These are phyloP conservation scores for Hydropsyche tenuis DNA, from an alignment of 1,140 invertebrate species.

Conservation along the genomic window DNA sequence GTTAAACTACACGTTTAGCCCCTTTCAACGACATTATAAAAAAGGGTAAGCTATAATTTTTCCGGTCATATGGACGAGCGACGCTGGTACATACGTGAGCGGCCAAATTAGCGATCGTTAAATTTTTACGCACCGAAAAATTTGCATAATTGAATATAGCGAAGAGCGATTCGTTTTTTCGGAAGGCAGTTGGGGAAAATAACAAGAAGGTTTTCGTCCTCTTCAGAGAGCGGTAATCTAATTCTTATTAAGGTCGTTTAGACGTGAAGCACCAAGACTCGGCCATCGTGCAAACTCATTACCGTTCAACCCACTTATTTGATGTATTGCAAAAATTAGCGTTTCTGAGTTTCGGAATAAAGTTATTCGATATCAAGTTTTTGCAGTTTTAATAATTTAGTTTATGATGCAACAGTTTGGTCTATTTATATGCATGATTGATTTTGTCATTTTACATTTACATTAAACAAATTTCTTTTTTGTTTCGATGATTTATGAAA, in stretches of 20 bases:
- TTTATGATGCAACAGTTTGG: too few relatives aligned
- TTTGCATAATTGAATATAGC: slow-evolving; percentile 42
- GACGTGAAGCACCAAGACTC: slow-evolving; percentile 1
- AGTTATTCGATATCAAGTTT: too few relatives aligned
- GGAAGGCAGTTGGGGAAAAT: slow-evolving; percentile 7
- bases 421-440: too few relatives aligned
- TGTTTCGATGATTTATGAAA: too few relatives aligned
- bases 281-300: slow-evolving; percentile 9
- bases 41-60: slow-evolving; percentile 4
- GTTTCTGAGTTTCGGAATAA: too few relatives aligned
- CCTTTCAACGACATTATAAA: too few relatives aligned
- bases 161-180: slow-evolving; percentile 21
- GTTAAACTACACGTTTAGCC: too few relatives aligned
- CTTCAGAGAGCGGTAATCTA: slow-evolving; percentile 17
- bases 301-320: slow-evolving; percentile 3
- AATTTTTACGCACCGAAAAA: slow-evolving; percentile 43
- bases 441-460: too few relatives aligned
- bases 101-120: slow-evolving; percentile 41
- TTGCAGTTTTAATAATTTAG: too few relatives aligned
- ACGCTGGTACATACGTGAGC: too few relatives aligned
- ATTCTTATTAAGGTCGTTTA: slow-evolving; percentile 32
- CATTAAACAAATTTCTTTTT: too few relatives aligned
- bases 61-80: background rate
- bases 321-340: background rate
- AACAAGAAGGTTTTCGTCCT: slow-evolving; percentile 28